Percentiles rank a stretch among this genome's conserved stretches.
These are phyloP conservation scores for Drosophila hamatofila DNA, from an alignment of 2,888 invertebrate species.

Conservation along the genomic window DNA sequence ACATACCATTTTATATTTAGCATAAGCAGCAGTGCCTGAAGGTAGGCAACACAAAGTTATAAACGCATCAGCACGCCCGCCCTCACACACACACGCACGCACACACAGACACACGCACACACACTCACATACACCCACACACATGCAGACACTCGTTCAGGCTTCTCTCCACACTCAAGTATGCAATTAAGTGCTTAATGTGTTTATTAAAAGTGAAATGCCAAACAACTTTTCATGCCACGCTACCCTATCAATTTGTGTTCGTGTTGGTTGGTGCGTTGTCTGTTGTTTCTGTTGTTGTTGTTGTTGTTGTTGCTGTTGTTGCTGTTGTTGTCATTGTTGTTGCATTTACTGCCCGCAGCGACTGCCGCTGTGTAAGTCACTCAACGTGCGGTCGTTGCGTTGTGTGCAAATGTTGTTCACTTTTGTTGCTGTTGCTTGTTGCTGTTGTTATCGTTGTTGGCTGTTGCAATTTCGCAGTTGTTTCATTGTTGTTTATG, in stretches of 20 bases:
- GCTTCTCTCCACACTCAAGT: constrained; percentile 41
- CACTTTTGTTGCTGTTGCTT: constrained; percentile 44
- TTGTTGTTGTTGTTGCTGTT: constrained; percentile 2
- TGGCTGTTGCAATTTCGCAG: constrained; percentile 17
- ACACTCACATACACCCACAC: constrained; percentile 6
- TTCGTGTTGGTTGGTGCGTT: constrained; percentile 14
- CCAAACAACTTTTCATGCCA: constrained; percentile 59
- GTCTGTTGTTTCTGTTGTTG: background rate
- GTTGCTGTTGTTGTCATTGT: constrained; percentile 4
- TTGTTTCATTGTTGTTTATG: constrained; percentile 19
- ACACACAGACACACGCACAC: constrained; percentile 10
- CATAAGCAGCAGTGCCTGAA: constrained; percentile 38
- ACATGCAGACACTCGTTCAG: constrained; percentile 11
- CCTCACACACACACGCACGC: background rate
- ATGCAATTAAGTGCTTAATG: constrained; percentile 71
- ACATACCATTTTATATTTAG: constrained; percentile 26
- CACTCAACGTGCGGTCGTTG: constrained; percentile 52
- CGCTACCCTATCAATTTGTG: constrained; percentile 39
- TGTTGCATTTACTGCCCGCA: constrained; percentile 21
- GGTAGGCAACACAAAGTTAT: constrained; percentile 26
- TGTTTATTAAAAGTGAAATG: constrained; percentile 76
- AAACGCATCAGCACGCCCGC: constrained; percentile 37
- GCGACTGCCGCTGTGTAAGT: constrained; percentile 36
- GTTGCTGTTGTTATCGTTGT: constrained; percentile 12
- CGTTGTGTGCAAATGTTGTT: constrained; percentile 51